Evolutionary conservation across 2,797 vertebrate genomes (phyloP).

Genomic region (Eleutherodactylus coqui): DNA sequence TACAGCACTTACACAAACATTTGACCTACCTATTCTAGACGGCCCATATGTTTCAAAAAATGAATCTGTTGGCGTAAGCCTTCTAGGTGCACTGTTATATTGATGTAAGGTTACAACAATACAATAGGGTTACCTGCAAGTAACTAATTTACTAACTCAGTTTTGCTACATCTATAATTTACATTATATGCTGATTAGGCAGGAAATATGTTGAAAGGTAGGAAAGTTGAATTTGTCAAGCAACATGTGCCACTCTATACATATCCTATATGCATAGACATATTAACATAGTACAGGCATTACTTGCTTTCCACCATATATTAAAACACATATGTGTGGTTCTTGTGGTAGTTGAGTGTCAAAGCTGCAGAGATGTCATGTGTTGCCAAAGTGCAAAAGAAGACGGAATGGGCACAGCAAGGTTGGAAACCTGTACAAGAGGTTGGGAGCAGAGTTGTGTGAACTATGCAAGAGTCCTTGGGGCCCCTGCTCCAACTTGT

Average conservation of each 20-base stretch:
- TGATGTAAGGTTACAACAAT: not conserved
- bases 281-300: not conserved
- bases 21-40: not conserved
- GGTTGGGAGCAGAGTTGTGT: no score
- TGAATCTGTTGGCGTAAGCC: not conserved
- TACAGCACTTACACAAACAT: slow-evolving; percentile 17
- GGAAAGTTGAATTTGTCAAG: no score
- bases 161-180: not conserved
- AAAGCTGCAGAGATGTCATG: no score
- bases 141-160: not conserved
- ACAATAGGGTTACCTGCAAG: not conserved
- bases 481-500: no score
- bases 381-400: no score
- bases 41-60: not conserved
- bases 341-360: no score
- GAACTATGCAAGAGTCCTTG: no score
- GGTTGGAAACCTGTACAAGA: no score
- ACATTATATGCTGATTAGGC: not conserved
- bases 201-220: no score
- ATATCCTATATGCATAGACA: no score
- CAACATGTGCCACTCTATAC: no score
- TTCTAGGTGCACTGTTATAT: not conserved
- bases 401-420: no score
- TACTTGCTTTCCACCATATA: not conserved
- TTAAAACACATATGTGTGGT: not conserved